Evolutionary conservation across 2,113 vertebrate genomes (phyloP).

Genomic region (Chaetodon auriga): DNA sequence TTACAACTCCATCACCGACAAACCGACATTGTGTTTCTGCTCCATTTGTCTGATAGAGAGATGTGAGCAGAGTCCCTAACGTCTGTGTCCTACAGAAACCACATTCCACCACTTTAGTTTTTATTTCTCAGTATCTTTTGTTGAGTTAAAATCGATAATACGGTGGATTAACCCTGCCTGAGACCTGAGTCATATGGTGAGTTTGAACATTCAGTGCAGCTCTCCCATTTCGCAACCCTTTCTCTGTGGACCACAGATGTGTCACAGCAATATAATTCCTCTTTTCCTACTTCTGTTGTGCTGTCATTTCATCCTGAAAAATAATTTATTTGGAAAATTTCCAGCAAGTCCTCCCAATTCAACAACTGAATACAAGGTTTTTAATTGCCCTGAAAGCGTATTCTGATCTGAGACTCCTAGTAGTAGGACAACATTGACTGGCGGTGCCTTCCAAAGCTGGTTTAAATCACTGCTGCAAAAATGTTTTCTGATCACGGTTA

Average conservation of each 20-base stretch:
- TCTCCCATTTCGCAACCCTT: neutral
- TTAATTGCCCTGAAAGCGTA: too few relatives aligned
- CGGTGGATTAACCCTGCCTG: neutral
- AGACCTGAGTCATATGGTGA: neutral
- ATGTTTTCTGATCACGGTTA: too few relatives aligned
- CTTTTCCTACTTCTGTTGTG: neutral
- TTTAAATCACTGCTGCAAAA: neutral
- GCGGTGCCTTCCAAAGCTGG: neutral
- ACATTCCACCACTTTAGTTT: neutral
- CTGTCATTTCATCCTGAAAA: neutral
- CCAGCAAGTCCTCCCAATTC: neutral
- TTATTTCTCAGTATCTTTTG: neutral
- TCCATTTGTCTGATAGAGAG: constrained; percentile 32
- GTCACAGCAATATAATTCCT: neutral
- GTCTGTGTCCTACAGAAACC: constrained; percentile 20
- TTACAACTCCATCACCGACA: constrained; percentile 23
- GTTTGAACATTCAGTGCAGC: neutral
- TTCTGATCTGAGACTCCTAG: neutral
- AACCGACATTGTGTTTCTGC: constrained; percentile 31
- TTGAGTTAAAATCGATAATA: neutral
- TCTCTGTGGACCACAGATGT: neutral
- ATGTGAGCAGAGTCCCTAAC: constrained; percentile 17
- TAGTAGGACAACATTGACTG: too few relatives aligned
- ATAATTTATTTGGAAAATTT: neutral
- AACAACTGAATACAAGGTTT: neutral